Evolutionary conservation across 2,113 vertebrate genomes (phyloP), one percentile per base, ranked within the genome.

Genomic region (Vulpes ferrilata): DNA sequence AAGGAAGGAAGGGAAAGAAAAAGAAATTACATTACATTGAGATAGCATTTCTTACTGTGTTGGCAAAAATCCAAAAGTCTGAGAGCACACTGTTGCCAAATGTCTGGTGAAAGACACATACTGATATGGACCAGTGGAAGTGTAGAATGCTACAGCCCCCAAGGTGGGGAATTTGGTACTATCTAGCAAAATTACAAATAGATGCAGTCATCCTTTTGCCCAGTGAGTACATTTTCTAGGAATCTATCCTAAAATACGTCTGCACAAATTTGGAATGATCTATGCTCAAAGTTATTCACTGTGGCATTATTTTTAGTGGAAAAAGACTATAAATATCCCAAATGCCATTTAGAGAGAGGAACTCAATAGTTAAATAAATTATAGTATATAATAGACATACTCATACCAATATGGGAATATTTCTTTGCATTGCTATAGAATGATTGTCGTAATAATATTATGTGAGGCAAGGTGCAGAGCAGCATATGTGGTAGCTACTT

Each of bases 241-340:
- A 80, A n/a, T 84, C 35, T 84, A 32, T 79, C 25, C 17, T 96
- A 78, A 92, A 95, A 93, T 60, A 80, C 22, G 80, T 43, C 19
- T 73, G 35, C 4, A 48, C 35, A 93, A 92, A 76, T 73, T 62
- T 57, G 69, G 93, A 88, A 88, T 93, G 62, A 80, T 35, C 67
- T 0, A 9, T 65, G 11, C 16, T 60, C 48, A 95, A n/a, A 5
- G 3, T 59, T 88, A 79, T 79, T 83, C 55, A 69, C 11, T 67
- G 19, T 92, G 82, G 82, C 48, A 55, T 80, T 79, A 69, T 91
- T 95, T 95, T 91, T 84, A 95, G 65, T 43, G 30, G 17, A 51
- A 60, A 79, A 95, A 95, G 57, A 48, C 51, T 91, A 85, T 43
- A 88, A 96, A 88, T 27, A 51, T 4, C 12, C 38, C 64, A 22